phyloP scores from a whole-genome alignment of 2,113 vertebrate species.

The Microtus montanus region DNA sequence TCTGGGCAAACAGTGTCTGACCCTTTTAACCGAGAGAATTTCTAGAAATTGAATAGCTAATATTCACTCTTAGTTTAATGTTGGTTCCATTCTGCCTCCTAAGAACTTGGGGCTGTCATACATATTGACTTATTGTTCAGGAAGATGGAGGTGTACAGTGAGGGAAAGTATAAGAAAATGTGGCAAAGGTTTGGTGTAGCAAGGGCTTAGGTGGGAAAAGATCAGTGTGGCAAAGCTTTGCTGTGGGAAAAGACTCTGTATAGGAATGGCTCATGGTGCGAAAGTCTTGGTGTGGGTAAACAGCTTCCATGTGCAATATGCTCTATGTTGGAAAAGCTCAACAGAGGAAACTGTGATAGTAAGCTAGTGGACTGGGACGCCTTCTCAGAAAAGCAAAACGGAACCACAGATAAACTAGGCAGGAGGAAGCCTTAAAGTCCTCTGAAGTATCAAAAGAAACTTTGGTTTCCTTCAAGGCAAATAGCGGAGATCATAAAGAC shows the following conservation, averaged over 20 bases:
- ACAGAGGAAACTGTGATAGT: not conserved
- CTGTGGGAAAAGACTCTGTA: not conserved
- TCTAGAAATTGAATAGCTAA: not conserved
- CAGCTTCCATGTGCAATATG: not conserved
- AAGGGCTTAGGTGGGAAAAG: not conserved
- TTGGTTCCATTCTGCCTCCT: not conserved
- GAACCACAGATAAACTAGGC: not conserved
- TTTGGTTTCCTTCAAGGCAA: not conserved
- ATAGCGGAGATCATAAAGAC: not conserved
- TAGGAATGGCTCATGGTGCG: not conserved
- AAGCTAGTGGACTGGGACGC: not conserved
- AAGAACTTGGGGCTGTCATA: not conserved
- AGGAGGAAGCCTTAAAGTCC: not conserved
- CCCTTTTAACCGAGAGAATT: not conserved
- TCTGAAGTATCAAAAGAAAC: not conserved
- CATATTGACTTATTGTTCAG: not conserved
- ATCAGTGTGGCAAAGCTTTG: not conserved
- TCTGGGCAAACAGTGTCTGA: not conserved
- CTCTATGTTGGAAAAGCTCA: not conserved
- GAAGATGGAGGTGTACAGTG: too few species aligned
- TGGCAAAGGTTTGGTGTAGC: not conserved
- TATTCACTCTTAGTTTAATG: not conserved
- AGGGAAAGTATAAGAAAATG: not conserved
- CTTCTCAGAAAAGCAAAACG: not conserved
- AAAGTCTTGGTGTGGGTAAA: not conserved